Percentiles rank a stretch among this genome's conserved stretches.
Conservation (phyloP, 2,113 vertebrate species). For the Hassar affinis region DNA sequence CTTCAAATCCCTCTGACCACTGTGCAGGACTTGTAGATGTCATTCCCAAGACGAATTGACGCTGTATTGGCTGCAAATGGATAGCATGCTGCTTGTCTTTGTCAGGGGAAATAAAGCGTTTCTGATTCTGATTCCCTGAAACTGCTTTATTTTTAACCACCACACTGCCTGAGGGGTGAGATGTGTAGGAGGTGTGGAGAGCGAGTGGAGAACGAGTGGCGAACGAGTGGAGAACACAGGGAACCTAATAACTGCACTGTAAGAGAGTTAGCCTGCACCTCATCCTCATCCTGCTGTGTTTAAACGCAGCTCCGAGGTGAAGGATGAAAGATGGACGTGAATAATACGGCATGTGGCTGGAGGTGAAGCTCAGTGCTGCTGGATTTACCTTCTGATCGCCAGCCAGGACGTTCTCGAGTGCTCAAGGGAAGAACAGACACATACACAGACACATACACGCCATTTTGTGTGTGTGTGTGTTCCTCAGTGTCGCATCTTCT, state of each 20-base stretch:
- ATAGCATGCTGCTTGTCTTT: not conserved
- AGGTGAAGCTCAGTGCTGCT: not conserved
- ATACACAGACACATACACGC: too few relatives aligned
- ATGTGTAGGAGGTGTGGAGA: slow-evolving; percentile 5
- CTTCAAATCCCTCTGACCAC: too few relatives aligned
- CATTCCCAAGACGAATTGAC: too few relatives aligned
- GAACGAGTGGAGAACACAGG: not conserved
- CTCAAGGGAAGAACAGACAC: not conserved
- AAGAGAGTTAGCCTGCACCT: not conserved
- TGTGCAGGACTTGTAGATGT: too few relatives aligned
- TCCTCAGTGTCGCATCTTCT: not conserved
- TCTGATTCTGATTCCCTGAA: not conserved
- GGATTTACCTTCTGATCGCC: not conserved
- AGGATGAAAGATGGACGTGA: not conserved
- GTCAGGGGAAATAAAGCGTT: not conserved
- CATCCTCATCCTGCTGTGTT: not conserved
- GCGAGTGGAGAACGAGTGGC: too few relatives aligned
- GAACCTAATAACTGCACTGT: not conserved
- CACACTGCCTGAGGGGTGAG: slow-evolving; percentile 20
- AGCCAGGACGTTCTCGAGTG: not conserved
- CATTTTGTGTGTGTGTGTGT: too few relatives aligned
- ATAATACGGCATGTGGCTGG: not conserved
- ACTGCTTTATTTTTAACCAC: not conserved
- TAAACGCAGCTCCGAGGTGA: not conserved
- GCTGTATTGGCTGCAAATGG: too few relatives aligned